These are phyloP conservation scores for Gari tellinella DNA, from an alignment of 2,888 invertebrate genomes.

Conservation along the genomic window DNA sequence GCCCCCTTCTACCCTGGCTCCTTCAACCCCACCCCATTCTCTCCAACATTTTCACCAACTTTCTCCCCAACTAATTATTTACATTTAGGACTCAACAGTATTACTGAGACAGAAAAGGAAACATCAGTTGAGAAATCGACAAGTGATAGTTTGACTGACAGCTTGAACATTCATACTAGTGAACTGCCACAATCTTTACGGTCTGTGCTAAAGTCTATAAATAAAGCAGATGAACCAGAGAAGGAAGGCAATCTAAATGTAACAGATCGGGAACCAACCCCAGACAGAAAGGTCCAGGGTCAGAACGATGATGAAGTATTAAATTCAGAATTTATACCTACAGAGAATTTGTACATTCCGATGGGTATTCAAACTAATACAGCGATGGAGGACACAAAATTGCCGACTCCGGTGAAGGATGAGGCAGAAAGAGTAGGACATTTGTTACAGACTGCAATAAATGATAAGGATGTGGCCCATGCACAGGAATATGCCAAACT, in stretches of 20 bases:
- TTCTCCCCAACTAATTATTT: no score
- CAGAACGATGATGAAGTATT: slow-evolving; percentile 17
- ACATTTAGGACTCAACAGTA: no score
- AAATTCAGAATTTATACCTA: slow-evolving; percentile 26
- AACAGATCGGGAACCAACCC: neutral
- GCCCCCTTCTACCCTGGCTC: slow-evolving; percentile 29
- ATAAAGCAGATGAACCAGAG: no score
- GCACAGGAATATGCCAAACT: slow-evolving; percentile 62
- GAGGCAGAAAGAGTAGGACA: slow-evolving; percentile 36
- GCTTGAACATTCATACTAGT: slow-evolving; percentile 49
- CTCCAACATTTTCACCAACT: no score
- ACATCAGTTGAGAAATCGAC: neutral
- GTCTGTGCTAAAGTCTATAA: slow-evolving; percentile 37
- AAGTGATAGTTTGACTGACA: slow-evolving; percentile 42
- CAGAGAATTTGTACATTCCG: slow-evolving; percentile 41
- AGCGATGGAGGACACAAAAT: slow-evolving; percentile 17
- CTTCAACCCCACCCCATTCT: slow-evolving; percentile 50
- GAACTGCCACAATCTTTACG: slow-evolving; percentile 46
- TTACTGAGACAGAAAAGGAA: neutral
- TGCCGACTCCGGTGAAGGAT: slow-evolving; percentile 36
- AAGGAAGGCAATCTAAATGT: no score
- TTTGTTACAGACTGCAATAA: slow-evolving; percentile 66
- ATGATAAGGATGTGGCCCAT: slow-evolving; percentile 54
- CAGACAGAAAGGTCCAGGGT: neutral
- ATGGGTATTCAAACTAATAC: slow-evolving; percentile 42